Evolutionary conservation across 1,140 invertebrate species (phyloP).

Genomic region (Pollicipes pollicipes): DNA sequence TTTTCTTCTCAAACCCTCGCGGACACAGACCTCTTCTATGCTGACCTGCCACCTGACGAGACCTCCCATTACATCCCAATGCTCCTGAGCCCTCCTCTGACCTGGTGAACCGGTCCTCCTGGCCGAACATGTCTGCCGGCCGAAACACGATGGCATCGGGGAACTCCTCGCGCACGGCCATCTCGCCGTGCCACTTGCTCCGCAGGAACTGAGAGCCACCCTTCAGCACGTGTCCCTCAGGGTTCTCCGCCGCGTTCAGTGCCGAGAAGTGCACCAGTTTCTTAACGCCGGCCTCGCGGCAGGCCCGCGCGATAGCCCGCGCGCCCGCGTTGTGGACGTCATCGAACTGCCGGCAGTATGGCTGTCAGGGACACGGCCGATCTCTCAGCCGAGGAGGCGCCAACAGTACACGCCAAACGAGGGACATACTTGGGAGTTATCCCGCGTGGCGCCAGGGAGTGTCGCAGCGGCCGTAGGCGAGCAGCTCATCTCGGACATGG

Average conservation of each 20-base stretch:
- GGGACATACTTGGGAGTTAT: no score
- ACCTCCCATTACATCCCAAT: constrained; percentile 3
- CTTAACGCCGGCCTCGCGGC: constrained; percentile 22
- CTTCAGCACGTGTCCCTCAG: constrained; percentile 28
- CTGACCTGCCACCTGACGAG: constrained; percentile 2
- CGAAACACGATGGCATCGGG: constrained; percentile 86
- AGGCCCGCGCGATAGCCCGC: constrained; percentile 22
- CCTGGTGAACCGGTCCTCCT: constrained; percentile 64
- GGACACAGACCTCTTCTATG: constrained; percentile 10
- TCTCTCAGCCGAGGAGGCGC: no score
- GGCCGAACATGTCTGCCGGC: constrained; percentile 76
- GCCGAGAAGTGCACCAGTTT: constrained; percentile 23
- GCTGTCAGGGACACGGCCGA: no score
- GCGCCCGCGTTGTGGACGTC: constrained; percentile 10
- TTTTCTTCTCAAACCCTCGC: constrained; percentile 3
- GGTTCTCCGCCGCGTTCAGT: constrained; percentile 21
- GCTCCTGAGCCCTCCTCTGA: constrained; percentile 25
- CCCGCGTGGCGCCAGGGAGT: neutral
- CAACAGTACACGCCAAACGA: no score
- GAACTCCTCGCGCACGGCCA: constrained; percentile 78
- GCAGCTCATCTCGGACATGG: neutral
- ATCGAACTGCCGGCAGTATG: neutral
- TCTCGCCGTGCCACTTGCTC: constrained; percentile 65
- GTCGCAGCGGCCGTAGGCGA: neutral
- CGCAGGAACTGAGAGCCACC: constrained; percentile 47